Percentiles rank a stretch among this genome's conserved stretches.
Conservation (phyloP, 2,113 vertebrate genomes). For the pig (Sus scrofa) region T2T-Sscrofa CM000824.6:108557501-108558000, state of each 20-base stretch:
- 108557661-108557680: neutral
- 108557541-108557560: neutral
- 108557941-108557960: neutral
- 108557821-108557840: neutral
- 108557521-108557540: neutral
- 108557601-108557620: neutral
- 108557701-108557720: neutral
- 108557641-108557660: neutral
- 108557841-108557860: neutral
- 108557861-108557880: neutral
- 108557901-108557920: neutral
- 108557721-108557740: neutral
- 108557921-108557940: neutral
- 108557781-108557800: neutral
- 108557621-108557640: neutral
- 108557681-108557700: neutral
- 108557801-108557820: neutral
- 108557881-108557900: neutral
- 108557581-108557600: neutral
- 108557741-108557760: neutral
- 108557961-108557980: neutral
- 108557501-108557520: constrained; percentile 20
- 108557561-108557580: neutral
- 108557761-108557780: neutral
- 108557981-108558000: neutral